Base-by-base conservation (phyloP, 2,888 invertebrate species). In the Tyria jacobaeae region DNA sequence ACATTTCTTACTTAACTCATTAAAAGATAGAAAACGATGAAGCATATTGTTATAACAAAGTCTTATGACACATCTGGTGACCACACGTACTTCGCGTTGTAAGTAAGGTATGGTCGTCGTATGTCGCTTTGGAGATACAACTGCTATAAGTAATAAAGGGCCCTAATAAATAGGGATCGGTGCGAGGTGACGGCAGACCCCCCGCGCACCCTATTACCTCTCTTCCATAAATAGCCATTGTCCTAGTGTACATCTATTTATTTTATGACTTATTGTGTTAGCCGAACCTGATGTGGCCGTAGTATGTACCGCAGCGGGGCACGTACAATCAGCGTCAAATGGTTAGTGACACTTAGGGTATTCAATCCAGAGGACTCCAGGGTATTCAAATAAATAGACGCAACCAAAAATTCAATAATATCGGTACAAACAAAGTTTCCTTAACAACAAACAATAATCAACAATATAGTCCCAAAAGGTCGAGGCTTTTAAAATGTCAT, bases 241-340 rank as follows among this genome's bases (percentile, higher is more conserved):
- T 31, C 37, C 14, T 2, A 6, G 5, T 17, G 27, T 49, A 35
- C 34, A 34, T 17, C 1, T 35, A 21, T 31, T 31, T 31, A 39
- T 57, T 57, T 57, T 57, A 57, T 57, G 27, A 27, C 15, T 31
- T 15, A 50, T 57, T 57, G 57, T 57, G 39, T 57, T 3, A 10
- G 12, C 21, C 39, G 17, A 15, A 48, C 48, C 48, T 48, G 12
- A 9, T 21, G 17, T 24, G 7, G 34, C 21, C 21, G 12, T 12
- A 21, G 1, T 21, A n/a, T n/a, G n/a, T n/a, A 21, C 3, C 21
- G 21, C 0, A 17, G 39, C n/a, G n/a, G n/a, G n/a, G n/a, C n/a
- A n/a, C n/a, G n/a, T n/a, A n/a, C n/a, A n/a, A n/a, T n/a, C n/a
- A n/a, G n/a, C n/a, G n/a, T n/a, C n/a, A n/a, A n/a, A n/a, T n/a